phyloP scores from a whole-genome alignment of 1,140 invertebrate genomes.

The Heterodera schachtii region DNA sequence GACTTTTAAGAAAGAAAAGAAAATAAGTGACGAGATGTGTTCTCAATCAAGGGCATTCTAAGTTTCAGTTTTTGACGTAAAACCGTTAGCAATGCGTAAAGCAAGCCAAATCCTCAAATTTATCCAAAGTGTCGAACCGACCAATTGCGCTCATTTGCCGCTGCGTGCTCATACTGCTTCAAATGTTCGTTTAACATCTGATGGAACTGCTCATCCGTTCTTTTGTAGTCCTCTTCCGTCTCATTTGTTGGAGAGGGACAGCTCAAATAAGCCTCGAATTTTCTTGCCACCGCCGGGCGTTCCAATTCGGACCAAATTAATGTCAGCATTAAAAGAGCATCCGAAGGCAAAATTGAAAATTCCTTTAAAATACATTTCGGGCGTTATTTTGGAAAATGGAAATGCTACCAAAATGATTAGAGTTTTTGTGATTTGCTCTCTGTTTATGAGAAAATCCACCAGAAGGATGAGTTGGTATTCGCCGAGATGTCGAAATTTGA shows the following conservation, averaged over 20 bases:
- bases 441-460: slow-evolving; percentile 12
- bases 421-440: neutral
- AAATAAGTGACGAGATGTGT: too few relatives aligned
- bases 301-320: slow-evolving; percentile 25
- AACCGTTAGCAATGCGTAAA: too few relatives aligned
- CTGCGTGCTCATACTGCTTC: neutral
- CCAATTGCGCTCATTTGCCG: neutral
- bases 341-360: slow-evolving; percentile 18
- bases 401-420: neutral
- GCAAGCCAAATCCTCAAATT: too few relatives aligned
- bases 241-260: slow-evolving; percentile 2
- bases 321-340: slow-evolving; percentile 23
- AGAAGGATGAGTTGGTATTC: slow-evolving; percentile 22
- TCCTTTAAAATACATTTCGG: neutral
- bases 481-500: slow-evolving; percentile 12
- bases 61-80: too few relatives aligned
- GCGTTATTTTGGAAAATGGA: neutral
- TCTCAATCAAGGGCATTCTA: too few relatives aligned
- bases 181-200: slow-evolving; percentile 22
- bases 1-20: neutral
- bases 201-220: slow-evolving; percentile 26
- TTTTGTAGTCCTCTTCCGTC: slow-evolving; percentile 22
- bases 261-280: slow-evolving; percentile 21
- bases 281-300: neutral
- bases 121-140: neutral